Base-by-base conservation (phyloP, 1,140 invertebrate genomes). In the Leptopilina clavipes region DNA sequence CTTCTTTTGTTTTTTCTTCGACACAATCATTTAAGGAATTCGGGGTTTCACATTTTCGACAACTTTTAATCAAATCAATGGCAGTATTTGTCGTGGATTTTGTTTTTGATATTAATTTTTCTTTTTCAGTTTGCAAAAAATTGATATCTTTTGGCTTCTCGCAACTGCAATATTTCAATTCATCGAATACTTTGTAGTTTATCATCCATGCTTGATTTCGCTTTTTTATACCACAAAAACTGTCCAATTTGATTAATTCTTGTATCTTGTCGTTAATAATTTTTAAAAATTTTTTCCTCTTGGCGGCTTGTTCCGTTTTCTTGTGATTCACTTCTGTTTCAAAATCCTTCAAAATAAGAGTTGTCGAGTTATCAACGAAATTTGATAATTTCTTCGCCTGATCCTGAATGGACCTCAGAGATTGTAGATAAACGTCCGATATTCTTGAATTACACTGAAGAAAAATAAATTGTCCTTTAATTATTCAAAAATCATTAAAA, bases 401-500 rank as follows among this genome's bases (percentile, higher is more conserved):
- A 8, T 40, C n/a, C 37, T 74, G 71, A 10, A 80, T 2, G 0
- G 59, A 22, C 22, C 73, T 43, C 10, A 71, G 71, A 0, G 45
- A 56, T 25, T 73, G 70, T 8, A 56, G n/a, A 25, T 85, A 85
- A 65, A 72, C 40, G 8, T 84, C 79, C 1, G 71, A 52, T 19
- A n/a, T 75, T 18, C 19, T 78, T 17, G 12, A 22, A n/a, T 74
- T 59, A 18, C 79, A 82, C 81, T 83, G 70, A 22, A 81, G 76
- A 65, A 37, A 31, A 31, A 11, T 59, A 37, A 37, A 31, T 65
- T n/a, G n/a, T n/a, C n/a, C n/a, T n/a, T n/a, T n/a, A n/a, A n/a
- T n/a, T n/a, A n/a, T n/a, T n/a, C n/a, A n/a, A n/a, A n/a, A n/a
- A n/a, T n/a, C n/a, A n/a, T n/a, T n/a, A n/a, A n/a, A n/a, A n/a